A percentile compares a stretch with the other conserved stretches of the same genome.
Evolutionary conservation across 2,113 vertebrate genomes (phyloP).

Genomic region (Tyrannus savana): DNA sequence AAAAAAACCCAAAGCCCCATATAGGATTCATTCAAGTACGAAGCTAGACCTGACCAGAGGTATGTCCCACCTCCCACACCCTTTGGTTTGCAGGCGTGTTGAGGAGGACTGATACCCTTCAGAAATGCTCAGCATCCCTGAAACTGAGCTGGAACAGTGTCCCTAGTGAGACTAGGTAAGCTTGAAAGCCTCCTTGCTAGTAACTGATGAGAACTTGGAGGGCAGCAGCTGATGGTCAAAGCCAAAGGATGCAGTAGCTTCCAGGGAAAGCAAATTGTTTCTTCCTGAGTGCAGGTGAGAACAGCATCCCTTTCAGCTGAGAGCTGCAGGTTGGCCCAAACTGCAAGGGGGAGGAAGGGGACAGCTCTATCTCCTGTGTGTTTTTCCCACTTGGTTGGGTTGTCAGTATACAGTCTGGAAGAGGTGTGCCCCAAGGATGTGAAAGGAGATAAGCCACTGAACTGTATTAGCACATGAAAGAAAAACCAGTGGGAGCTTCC

Average conservation of each 20-base stretch:
- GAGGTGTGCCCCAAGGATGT: conserved; percentile 50
- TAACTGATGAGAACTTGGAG: not conserved
- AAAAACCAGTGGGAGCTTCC: conserved; percentile 52
- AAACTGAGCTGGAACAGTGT: not conserved
- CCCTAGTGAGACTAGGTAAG: not conserved
- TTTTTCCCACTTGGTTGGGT: conserved; percentile 18
- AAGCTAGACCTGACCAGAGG: not conserved
- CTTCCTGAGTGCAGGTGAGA: not conserved
- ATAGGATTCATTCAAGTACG: not conserved
- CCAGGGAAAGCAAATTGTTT: not conserved
- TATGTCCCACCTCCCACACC: not conserved
- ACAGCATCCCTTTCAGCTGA: not conserved
- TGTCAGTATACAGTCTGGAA: conserved; percentile 18
- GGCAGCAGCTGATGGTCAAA: not conserved
- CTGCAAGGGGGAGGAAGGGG: not conserved
- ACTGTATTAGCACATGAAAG: conserved; percentile 66
- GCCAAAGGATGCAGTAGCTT: not conserved
- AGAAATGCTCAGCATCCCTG: not conserved
- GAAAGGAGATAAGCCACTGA: conserved; percentile 35
- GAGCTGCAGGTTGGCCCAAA: not conserved
- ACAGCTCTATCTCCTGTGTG: not conserved
- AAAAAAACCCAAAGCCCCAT: not conserved
- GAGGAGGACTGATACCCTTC: not conserved
- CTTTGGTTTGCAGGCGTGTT: not conserved
- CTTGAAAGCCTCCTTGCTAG: not conserved